These are phyloP conservation scores for Dryobates pubescens DNA, from an alignment of 2,797 vertebrate genomes.

Conservation along the genomic window DNA sequence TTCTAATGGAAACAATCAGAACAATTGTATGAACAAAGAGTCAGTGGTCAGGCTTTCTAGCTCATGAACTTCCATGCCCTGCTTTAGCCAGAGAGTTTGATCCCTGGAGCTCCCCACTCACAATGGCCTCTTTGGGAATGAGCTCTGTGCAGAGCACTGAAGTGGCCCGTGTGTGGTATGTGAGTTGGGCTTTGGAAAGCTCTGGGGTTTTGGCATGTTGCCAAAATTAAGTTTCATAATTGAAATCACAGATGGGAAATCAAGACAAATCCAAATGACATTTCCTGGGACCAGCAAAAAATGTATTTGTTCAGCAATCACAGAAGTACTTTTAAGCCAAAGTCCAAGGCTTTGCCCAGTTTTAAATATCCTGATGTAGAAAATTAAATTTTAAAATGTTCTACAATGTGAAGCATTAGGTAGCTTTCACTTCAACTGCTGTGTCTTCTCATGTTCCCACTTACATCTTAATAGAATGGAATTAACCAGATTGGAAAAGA, in stretches of 20 bases:
- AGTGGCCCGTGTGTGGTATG: fast-evolving
- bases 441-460: not conserved
- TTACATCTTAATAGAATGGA: not conserved
- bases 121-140: not conserved
- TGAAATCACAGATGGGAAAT: constrained; percentile 4
- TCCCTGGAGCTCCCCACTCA: not conserved
- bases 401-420: not conserved
- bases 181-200: not conserved
- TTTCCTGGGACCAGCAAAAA: not conserved
- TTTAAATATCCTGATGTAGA: not conserved
- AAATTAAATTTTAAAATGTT: not conserved
- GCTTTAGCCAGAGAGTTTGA: not conserved
- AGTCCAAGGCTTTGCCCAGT: not conserved
- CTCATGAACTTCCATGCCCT: not conserved
- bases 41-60: not conserved
- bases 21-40: not conserved
- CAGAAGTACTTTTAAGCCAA: not conserved
- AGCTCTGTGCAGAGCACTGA: not conserved
- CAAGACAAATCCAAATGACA: not conserved
- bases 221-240: not conserved
- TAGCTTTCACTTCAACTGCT: not conserved
- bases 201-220: not conserved
- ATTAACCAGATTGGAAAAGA: too few relatives aligned
- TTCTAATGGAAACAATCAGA: not conserved
- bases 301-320: not conserved